Evolutionary conservation across 2,113 vertebrate species (phyloP).

Genomic region (Crocuta crocuta): DNA sequence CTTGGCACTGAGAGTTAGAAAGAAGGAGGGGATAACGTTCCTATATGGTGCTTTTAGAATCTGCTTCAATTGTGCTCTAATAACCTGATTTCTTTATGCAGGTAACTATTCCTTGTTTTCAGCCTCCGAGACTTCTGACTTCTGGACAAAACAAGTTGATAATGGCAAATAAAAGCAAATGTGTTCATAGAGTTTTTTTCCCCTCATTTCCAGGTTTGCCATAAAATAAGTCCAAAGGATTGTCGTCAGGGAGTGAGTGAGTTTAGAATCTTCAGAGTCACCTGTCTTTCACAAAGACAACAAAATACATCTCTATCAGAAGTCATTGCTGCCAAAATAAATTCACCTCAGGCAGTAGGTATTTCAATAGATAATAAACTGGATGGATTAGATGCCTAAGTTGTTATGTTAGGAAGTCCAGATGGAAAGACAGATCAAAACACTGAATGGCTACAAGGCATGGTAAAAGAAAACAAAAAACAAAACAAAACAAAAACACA

Average conservation of each 20-base stretch:
- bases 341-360: slow-evolving; percentile 58
- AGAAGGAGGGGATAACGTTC: neutral
- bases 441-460: slow-evolving; percentile 55
- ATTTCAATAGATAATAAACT: slow-evolving; percentile 73
- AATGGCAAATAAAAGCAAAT: slow-evolving; percentile 58
- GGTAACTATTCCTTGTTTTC: neutral
- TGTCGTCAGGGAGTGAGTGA: slow-evolving; percentile 16
- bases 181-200: neutral
- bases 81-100: neutral
- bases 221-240: neutral
- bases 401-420: slow-evolving; percentile 31
- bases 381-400: slow-evolving; percentile 66
- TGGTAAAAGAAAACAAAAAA: slow-evolving; percentile 40
- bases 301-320: slow-evolving; percentile 62
- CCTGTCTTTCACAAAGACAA: slow-evolving; percentile 30
- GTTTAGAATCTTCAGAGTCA: slow-evolving; percentile 31
- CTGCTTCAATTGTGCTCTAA: neutral
- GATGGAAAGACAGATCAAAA: slow-evolving; percentile 69
- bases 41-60: neutral
- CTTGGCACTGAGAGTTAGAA: neutral
- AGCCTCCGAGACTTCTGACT: slow-evolving; percentile 25
- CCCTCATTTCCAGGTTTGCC: neutral
- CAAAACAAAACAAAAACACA: neutral
- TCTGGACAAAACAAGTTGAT: slow-evolving; percentile 7
- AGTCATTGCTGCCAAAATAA: slow-evolving; percentile 65